Conservation (phyloP, 2,113 vertebrate genomes). For the Rousettus leschenaultii region DNA sequence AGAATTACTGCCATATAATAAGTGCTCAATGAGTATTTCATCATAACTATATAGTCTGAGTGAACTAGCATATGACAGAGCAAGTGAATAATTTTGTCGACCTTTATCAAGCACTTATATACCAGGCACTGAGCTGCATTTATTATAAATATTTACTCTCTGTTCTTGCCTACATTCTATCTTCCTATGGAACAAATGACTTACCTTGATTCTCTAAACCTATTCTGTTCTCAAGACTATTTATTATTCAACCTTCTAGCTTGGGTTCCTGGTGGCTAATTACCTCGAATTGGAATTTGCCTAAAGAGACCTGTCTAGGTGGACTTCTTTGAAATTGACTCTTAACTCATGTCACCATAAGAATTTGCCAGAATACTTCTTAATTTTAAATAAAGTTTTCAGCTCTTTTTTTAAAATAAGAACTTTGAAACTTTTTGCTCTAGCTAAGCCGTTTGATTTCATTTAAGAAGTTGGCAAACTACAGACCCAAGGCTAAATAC, state of each 20-base stretch:
- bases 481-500: not conserved
- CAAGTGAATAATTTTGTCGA: constrained; percentile 1
- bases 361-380: not conserved
- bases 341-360: not conserved
- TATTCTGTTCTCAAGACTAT: not conserved
- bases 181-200: not conserved
- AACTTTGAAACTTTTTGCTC: not conserved
- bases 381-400: not conserved
- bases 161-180: not conserved
- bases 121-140: constrained; percentile 3
- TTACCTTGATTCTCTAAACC: constrained; percentile 4
- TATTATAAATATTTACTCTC: not conserved
- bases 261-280: not conserved
- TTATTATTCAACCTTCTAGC: not conserved
- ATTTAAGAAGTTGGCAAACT: not conserved
- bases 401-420: not conserved
- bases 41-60: not conserved
- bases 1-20: not conserved
- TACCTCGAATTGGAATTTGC: not conserved
- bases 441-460: not conserved
- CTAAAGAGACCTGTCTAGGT: not conserved
- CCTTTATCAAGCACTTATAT: not conserved
- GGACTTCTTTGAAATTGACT: not conserved
- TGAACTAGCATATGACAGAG: not conserved
- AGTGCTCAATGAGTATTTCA: not conserved